Conservation (phyloP, 2,113 vertebrate species). For the Leucopsar rothschildi region DNA sequence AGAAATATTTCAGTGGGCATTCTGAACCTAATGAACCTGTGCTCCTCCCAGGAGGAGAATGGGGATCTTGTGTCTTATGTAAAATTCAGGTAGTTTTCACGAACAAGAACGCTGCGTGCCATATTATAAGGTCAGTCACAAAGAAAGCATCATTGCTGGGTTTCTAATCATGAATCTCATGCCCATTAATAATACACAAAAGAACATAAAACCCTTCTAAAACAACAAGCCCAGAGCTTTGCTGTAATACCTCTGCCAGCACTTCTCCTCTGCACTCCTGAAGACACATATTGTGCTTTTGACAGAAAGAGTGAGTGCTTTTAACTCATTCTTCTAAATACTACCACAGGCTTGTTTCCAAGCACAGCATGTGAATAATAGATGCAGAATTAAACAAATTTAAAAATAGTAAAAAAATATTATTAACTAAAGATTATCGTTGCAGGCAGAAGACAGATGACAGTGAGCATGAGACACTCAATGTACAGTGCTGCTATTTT, state of each 20-base stretch:
- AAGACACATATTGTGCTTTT: not conserved
- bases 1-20: not conserved
- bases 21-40: not conserved
- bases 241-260: conserved; percentile 33
- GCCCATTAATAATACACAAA: conserved; percentile 52
- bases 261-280: not conserved
- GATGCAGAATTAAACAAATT: not conserved
- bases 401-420: not conserved
- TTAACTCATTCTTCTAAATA: not conserved
- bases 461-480: not conserved
- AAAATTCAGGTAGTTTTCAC: not conserved
- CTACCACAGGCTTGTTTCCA: not conserved
- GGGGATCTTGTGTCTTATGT: not conserved
- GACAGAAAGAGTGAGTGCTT: not conserved
- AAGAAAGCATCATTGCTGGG: conserved; percentile 22
- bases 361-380: not conserved
- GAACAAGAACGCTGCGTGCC: not conserved
- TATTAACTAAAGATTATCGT: not conserved
- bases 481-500: not conserved
- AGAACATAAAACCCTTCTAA: conserved; percentile 31
- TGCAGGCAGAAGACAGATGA: not conserved
- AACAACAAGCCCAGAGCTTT: conserved; percentile 30
- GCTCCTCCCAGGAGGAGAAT: not conserved
- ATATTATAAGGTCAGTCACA: not conserved
- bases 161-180: conserved; percentile 13